These are phyloP conservation scores for Protaetia brevitarsis DNA, from an alignment of 1,140 invertebrate genomes.

Conservation along the genomic window DNA sequence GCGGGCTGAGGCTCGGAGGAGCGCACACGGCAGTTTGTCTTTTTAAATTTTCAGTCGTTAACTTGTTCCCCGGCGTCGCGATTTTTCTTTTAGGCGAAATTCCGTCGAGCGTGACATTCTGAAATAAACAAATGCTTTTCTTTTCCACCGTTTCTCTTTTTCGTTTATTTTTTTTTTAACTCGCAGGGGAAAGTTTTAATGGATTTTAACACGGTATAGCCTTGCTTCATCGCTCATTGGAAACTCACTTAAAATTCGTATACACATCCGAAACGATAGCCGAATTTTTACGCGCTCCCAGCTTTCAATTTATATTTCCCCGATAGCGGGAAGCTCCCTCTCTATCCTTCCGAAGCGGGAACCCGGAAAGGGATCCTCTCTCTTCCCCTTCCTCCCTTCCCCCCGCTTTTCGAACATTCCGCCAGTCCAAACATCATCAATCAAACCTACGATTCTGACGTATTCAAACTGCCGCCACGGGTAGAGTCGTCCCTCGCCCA, in stretches of 20 bases:
- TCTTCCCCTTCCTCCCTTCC: not conserved
- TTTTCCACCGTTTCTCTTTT: no score
- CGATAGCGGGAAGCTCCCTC: no score
- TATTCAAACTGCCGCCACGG: constrained; percentile 9
- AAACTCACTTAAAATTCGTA: not conserved
- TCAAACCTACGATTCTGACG: constrained; percentile 4
- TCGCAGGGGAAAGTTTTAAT: not conserved
- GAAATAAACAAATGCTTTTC: no score
- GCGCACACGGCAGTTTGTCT: no score
- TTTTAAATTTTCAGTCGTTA: no score
- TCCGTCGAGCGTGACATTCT: no score
- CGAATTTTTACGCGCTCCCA: not conserved
- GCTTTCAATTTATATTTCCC: not conserved
- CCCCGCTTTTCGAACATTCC: not conserved
- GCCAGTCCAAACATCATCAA: constrained; percentile 10
- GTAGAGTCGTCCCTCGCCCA: not conserved
- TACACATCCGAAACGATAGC: not conserved
- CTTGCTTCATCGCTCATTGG: not conserved
- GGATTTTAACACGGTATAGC: not conserved
- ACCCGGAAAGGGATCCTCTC: not conserved
- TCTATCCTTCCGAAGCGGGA: no score
- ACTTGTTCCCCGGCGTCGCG: no score
- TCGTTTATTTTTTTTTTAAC: no score
- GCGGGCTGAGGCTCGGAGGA: no score
- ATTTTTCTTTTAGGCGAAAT: no score